phyloP scores from a whole-genome alignment of 2,113 vertebrate species.

The Mixornis gularis region DNA sequence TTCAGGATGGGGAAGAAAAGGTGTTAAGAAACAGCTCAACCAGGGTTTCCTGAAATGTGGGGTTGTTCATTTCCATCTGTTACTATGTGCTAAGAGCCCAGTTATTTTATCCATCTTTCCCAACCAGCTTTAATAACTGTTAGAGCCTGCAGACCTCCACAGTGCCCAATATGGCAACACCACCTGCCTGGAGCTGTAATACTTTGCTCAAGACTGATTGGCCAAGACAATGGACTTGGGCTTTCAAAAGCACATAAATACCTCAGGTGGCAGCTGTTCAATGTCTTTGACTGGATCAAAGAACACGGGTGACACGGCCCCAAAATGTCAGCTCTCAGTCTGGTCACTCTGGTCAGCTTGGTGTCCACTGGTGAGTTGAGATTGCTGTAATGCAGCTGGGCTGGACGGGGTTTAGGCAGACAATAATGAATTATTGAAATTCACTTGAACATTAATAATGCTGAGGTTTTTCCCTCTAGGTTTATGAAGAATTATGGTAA shows the following conservation, averaged over 20 bases:
- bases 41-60: constrained; percentile 9
- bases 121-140: background rate
- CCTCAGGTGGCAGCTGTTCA: background rate
- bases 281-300: background rate
- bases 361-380: constrained; percentile 66
- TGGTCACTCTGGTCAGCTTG: constrained; percentile 46
- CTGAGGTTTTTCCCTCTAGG: background rate
- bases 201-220: background rate
- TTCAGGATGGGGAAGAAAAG: background rate
- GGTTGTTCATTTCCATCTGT: background rate
- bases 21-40: background rate
- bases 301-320: background rate
- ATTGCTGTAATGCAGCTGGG: background rate
- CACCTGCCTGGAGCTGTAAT: background rate
- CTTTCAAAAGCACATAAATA: constrained; percentile 30
- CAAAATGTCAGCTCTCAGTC: constrained; percentile 45
- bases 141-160: background rate
- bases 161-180: background rate
- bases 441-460: background rate
- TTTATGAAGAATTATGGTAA: background rate
- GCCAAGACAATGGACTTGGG: background rate
- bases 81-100: constrained; percentile 5
- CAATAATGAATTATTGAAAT: background rate
- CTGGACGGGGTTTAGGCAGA: background rate
- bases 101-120: background rate